Percentiles rank a stretch among this genome's conserved stretches.
Evolutionary conservation across 2,113 vertebrate genomes (phyloP).

Genomic region (Urocynchramus pylzowi): DNA sequence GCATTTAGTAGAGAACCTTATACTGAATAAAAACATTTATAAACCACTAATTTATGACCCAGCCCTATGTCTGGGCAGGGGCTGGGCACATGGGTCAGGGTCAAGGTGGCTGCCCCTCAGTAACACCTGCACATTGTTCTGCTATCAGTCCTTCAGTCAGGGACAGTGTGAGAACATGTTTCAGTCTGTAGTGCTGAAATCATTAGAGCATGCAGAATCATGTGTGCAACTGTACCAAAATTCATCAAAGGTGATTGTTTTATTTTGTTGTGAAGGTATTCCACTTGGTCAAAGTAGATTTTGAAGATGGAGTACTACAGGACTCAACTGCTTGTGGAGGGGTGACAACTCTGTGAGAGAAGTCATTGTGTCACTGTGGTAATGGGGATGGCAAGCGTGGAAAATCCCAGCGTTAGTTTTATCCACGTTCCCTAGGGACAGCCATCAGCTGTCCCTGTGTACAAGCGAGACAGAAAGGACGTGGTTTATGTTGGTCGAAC

Average conservation of each 20-base stretch:
- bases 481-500: neutral
- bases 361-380: no score
- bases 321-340: neutral
- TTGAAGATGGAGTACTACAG: neutral
- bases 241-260: neutral
- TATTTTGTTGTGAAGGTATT: neutral
- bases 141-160: neutral
- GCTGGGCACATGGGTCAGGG: neutral
- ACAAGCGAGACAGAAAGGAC: neutral
- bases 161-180: rapidly evolving
- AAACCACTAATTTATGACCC: neutral
- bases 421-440: neutral
- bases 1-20: neutral
- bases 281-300: neutral
- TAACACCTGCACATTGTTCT: neutral
- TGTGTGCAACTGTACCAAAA: neutral
- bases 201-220: neutral
- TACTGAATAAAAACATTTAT: neutral
- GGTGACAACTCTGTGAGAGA: neutral
- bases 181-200: neutral
- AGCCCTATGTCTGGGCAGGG: neutral
- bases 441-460: neutral
- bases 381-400: neutral
- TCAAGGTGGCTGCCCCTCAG: rapidly evolving
- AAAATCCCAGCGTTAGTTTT: neutral